Evolutionary conservation across 2,113 vertebrate genomes (phyloP).

Genomic region (Polyodon spathula): DNA sequence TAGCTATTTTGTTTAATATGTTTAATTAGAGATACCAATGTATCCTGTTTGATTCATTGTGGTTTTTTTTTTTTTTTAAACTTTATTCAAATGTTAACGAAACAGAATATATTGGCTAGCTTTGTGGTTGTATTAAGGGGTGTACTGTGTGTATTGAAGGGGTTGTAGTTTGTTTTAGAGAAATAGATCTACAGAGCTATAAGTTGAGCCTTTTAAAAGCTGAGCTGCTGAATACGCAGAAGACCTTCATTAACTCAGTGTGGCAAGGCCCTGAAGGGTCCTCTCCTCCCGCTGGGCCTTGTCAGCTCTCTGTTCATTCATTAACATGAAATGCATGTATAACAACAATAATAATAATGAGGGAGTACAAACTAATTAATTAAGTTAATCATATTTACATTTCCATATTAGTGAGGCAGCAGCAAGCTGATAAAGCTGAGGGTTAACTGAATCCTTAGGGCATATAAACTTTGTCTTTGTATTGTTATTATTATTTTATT

Average conservation of each 20-base stretch:
- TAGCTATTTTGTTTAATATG: no score
- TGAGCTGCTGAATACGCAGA: not conserved
- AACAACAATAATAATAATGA: not conserved
- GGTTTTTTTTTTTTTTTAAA: no score
- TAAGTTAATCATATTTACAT: slow-evolving; percentile 31
- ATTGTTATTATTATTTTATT: no score
- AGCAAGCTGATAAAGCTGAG: slow-evolving; percentile 27
- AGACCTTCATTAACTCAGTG: not conserved
- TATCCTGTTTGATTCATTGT: no score
- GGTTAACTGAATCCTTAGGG: slow-evolving; percentile 36
- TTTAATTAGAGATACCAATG: no score
- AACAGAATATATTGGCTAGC: no score
- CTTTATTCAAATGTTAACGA: no score
- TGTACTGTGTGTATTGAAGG: no score
- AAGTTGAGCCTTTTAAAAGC: no score
- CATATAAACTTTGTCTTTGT: not conserved
- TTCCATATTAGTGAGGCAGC: slow-evolving; percentile 30
- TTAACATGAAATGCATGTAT: not conserved
- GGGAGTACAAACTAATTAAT: slow-evolving; percentile 41
- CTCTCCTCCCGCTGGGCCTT: not conserved
- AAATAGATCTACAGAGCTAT: no score
- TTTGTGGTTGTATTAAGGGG: no score
- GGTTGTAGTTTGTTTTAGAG: no score
- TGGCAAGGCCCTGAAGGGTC: not conserved
- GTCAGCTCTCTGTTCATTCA: not conserved